These are phyloP conservation scores for Antrozous pallidus DNA, from an alignment of 2,797 vertebrate species.

Conservation along the genomic window DNA sequence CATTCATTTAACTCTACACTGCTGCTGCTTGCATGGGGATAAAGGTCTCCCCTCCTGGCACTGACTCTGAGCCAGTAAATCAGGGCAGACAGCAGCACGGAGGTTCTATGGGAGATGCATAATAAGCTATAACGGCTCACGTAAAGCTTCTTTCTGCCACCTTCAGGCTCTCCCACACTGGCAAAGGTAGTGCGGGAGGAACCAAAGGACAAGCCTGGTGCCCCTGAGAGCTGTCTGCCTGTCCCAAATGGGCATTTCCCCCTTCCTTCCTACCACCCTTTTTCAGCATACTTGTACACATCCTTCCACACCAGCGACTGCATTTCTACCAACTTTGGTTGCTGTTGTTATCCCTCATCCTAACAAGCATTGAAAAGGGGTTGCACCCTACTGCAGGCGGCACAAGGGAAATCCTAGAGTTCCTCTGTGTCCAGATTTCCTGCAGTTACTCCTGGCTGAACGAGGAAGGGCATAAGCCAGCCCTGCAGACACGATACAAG, in stretches of 20 bases:
- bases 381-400: no score
- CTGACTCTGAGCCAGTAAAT: background rate
- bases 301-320: no score
- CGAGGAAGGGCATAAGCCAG: background rate
- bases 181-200: background rate
- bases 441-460: background rate
- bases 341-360: background rate
- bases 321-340: background rate
- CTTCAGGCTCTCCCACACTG: background rate
- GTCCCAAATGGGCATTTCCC: background rate
- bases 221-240: background rate
- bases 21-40: fast-evolving
- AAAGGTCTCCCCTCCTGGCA: background rate
- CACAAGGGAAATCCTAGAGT: background rate
- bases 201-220: background rate
- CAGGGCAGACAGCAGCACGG: background rate
- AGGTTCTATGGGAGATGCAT: fast-evolving
- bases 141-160: background rate
- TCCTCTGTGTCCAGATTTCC: background rate
- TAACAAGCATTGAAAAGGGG: background rate
- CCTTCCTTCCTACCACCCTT: background rate
- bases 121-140: background rate
- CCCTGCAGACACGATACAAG: fast-evolving
- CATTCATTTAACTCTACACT: background rate
- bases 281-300: background rate